A percentile compares a stretch with the other conserved stretches of the same genome.
phyloP scores from a whole-genome alignment of 2,797 vertebrate species.

The Schizopygopsis malacanthus region DNA sequence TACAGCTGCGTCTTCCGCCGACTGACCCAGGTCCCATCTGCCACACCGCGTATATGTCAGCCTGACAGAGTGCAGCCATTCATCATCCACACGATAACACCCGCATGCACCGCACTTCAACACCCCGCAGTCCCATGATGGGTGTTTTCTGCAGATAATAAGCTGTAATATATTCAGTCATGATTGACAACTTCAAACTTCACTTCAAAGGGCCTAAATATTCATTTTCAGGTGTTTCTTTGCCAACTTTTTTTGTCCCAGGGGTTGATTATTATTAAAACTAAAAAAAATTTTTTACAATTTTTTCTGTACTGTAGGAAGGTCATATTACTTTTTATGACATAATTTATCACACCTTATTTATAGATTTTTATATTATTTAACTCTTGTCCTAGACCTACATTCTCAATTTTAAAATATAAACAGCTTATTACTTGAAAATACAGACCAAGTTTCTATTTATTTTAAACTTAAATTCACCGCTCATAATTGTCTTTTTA shows the following conservation, averaged over 20 bases:
- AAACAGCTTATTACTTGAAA: too few relatives aligned
- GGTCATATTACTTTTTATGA: too few relatives aligned
- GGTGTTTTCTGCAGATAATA: background rate
- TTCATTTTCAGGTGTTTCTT: background rate
- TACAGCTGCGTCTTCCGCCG: conserved; percentile 41
- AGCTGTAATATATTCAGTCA: conserved; percentile 17
- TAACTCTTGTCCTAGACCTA: too few relatives aligned
- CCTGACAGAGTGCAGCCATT: conserved; percentile 38
- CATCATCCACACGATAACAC: conserved; percentile 44
- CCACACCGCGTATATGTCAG: conserved; percentile 39
- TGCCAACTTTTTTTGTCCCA: background rate
- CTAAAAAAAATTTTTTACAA: background rate
- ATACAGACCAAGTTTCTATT: too few relatives aligned
- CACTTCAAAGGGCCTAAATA: background rate
- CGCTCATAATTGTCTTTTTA: too few relatives aligned
- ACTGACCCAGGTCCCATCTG: conserved; percentile 52
- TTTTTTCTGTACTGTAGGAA: too few relatives aligned
- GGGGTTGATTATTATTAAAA: background rate
- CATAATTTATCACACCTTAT: too few relatives aligned
- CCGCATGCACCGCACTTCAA: background rate
- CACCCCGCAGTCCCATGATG: conserved; percentile 14
- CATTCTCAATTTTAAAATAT: too few relatives aligned
- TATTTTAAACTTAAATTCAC: too few relatives aligned
- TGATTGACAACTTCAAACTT: conserved; percentile 7
- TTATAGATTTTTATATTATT: too few relatives aligned